These are phyloP conservation scores for Cyclopterus lumpus DNA, from an alignment of 2,797 vertebrate genomes.

Conservation along the genomic window DNA sequence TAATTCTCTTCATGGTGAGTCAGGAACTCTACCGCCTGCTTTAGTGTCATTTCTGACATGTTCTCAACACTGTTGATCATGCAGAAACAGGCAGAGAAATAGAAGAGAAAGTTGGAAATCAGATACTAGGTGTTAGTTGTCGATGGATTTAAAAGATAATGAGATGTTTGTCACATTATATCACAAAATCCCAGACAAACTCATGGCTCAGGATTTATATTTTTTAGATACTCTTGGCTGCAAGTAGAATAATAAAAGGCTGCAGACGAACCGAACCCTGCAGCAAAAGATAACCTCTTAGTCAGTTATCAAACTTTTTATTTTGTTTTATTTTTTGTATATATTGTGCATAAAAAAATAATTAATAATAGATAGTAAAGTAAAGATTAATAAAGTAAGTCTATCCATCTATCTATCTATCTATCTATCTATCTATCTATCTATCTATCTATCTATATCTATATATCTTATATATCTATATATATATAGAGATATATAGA, in stretches of 20 bases:
- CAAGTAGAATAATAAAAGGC: background rate
- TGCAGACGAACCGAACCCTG: background rate
- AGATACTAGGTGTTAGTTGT: background rate
- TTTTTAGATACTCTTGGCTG: background rate
- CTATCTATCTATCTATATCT: too few relatives aligned
- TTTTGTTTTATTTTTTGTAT: too few relatives aligned
- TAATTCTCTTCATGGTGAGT: slow-evolving; percentile 80
- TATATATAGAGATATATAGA: too few relatives aligned
- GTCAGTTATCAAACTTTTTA: too few relatives aligned
- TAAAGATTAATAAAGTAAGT: too few relatives aligned
- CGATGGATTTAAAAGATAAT: background rate
- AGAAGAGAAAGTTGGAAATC: background rate
- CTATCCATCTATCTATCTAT: too few relatives aligned
- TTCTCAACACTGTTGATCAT: slow-evolving; percentile 73
- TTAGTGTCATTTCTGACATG: slow-evolving; percentile 83
- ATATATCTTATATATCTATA: too few relatives aligned
- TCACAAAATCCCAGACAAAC: background rate
- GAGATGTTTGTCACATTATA: background rate
- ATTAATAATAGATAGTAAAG: too few relatives aligned
- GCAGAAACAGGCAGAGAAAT: slow-evolving; percentile 9
- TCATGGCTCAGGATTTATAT: background rate
- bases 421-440: too few relatives aligned
- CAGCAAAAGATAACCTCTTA: background rate
- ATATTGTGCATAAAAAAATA: too few relatives aligned
- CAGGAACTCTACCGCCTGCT: slow-evolving; percentile 88